Evolutionary conservation across 23 tunicate species (phyloP).

Genomic region (Trididemnum clinides): DNA sequence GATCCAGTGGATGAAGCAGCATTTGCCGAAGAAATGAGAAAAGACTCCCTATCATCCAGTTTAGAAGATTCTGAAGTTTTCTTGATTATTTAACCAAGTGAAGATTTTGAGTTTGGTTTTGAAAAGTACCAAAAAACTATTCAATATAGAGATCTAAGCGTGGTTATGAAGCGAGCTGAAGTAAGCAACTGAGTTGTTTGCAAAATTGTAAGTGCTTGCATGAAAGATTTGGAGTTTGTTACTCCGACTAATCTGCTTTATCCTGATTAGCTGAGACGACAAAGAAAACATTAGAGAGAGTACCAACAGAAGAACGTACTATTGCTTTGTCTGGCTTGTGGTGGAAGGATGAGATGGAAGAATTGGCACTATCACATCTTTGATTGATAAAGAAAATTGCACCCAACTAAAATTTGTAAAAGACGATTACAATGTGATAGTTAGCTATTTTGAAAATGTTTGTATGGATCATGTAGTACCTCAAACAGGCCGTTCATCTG

Average conservation of each 20-base stretch:
- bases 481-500: too few relatives aligned
- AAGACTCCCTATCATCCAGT: background rate
- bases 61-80: conserved; percentile 1
- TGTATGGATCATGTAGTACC: too few relatives aligned
- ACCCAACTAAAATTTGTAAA: too few relatives aligned
- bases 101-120: background rate
- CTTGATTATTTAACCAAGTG: background rate
- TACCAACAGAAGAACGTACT: background rate
- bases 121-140: background rate
- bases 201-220: background rate
- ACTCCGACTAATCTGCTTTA: too few relatives aligned
- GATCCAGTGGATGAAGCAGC: background rate
- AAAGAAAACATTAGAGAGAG: conserved; percentile 3
- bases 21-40: background rate
- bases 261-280: background rate
- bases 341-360: background rate
- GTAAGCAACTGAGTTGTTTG: background rate
- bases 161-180: background rate
- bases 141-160: background rate
- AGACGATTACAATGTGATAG: too few relatives aligned
- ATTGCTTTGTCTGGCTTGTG: background rate
- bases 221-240: too few relatives aligned
- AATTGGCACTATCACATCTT: background rate
- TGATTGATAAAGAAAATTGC: background rate
- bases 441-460: too few relatives aligned